Conservation (phyloP, 2,888 invertebrate species). For the Abrostola triplasia region DNA sequence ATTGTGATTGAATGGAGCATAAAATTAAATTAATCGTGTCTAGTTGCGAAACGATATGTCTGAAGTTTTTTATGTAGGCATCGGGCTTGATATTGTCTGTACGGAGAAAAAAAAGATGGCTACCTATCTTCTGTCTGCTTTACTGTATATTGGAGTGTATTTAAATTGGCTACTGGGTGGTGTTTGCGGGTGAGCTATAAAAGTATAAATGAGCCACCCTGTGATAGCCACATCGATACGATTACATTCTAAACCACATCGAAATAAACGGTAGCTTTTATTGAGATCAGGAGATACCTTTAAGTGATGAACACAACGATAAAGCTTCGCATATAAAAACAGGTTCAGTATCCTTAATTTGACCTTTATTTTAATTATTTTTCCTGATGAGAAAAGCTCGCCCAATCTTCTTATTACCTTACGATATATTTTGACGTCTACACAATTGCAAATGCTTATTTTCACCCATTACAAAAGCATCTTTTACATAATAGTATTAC, state of each 20-base stretch:
- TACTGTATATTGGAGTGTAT: constrained; percentile 54
- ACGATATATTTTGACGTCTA: constrained; percentile 14
- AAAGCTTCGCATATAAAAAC: background rate
- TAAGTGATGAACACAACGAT: background rate
- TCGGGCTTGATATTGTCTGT: background rate
- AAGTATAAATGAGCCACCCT: constrained; percentile 27
- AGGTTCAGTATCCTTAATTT: background rate
- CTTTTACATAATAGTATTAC: constrained; percentile 24
- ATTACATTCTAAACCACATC: constrained; percentile 47
- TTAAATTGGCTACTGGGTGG: constrained; percentile 46
- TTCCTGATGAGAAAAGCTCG: too few relatives aligned
- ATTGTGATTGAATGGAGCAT: constrained; percentile 68
- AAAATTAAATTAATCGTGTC: constrained; percentile 63
- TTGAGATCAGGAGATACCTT: constrained; percentile 21
- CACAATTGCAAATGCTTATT: constrained; percentile 30
- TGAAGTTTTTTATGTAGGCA: constrained; percentile 10
- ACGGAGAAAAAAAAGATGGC: constrained; percentile 18
- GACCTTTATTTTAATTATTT: background rate
- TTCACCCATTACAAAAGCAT: constrained; percentile 25
- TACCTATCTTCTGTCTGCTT: constrained; percentile 15
- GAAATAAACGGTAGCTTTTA: constrained; percentile 37
- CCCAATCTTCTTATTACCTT: constrained; percentile 16
- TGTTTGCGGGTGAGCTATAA: constrained; percentile 42
- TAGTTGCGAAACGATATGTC: constrained; percentile 27
- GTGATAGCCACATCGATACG: constrained; percentile 36